These are phyloP conservation scores for Oryctolagus cuniculus DNA, from an alignment of 2,113 vertebrate genomes.

Conservation along the genomic window DNA sequence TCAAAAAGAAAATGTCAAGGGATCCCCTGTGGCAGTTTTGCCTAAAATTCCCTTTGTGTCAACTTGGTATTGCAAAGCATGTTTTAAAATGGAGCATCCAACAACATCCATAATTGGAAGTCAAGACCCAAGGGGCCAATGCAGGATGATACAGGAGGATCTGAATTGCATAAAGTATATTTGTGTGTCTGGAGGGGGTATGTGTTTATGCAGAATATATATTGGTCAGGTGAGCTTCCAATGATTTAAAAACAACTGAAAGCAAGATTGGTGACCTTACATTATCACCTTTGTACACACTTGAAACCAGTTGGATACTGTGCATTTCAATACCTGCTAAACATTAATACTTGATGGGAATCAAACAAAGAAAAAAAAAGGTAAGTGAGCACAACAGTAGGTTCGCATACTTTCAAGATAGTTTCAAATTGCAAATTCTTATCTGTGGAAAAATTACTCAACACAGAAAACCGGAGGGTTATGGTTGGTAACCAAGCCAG, in stretches of 20 bases:
- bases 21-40: neutral
- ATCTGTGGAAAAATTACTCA: neutral
- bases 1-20: conserved; percentile 33
- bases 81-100: conserved; percentile 14
- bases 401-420: neutral
- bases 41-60: neutral
- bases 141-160: neutral
- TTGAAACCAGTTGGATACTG: neutral
- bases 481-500: neutral
- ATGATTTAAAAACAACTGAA: neutral
- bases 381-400: neutral
- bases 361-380: neutral
- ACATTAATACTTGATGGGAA: neutral
- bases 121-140: neutral
- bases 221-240: neutral
- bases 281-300: neutral
- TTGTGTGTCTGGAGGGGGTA: neutral
- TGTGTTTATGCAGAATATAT: neutral
- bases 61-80: neutral
- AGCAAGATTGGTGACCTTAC: neutral
- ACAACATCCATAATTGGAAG: neutral
- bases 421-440: conserved; percentile 17
- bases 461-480: neutral
- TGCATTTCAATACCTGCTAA: neutral
- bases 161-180: neutral